phyloP scores from a whole-genome alignment of 2,888 invertebrate genomes.

The Kryphioiulus occultus region DNA sequence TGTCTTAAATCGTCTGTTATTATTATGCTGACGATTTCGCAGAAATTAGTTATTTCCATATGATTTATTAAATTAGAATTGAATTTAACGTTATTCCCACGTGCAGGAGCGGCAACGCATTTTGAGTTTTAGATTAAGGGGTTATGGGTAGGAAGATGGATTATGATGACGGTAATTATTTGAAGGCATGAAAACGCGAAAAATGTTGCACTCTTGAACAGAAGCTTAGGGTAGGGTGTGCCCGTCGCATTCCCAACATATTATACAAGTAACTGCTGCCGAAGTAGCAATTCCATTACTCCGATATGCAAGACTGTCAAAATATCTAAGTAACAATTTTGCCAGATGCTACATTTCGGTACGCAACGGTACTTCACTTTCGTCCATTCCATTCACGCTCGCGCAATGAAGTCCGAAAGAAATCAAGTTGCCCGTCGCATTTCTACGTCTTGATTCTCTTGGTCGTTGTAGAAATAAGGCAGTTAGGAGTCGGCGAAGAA shows the following conservation, averaged over 20 bases:
- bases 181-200: neutral
- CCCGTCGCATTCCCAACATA: neutral
- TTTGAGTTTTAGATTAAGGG: neutral
- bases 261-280: neutral
- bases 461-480: constrained; percentile 5
- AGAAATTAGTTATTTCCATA: neutral
- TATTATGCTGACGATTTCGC: neutral
- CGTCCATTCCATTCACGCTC: neutral
- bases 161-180: neutral
- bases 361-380: neutral
- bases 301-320: neutral
- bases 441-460: neutral
- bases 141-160: neutral
- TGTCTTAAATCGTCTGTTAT: neutral
- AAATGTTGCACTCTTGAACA: neutral
- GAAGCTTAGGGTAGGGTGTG: neutral
- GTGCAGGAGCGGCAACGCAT: neutral
- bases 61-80: neutral
- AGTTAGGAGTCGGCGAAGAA: neutral
- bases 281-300: neutral
- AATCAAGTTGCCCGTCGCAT: neutral
- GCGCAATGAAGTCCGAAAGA: neutral
- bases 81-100: neutral
- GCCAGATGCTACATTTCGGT: neutral
- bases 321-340: neutral